Evolutionary conservation across 2,888 invertebrate genomes (phyloP), one percentile per base, ranked within the genome.

Genomic region (Quadroppia sp.): DNA sequence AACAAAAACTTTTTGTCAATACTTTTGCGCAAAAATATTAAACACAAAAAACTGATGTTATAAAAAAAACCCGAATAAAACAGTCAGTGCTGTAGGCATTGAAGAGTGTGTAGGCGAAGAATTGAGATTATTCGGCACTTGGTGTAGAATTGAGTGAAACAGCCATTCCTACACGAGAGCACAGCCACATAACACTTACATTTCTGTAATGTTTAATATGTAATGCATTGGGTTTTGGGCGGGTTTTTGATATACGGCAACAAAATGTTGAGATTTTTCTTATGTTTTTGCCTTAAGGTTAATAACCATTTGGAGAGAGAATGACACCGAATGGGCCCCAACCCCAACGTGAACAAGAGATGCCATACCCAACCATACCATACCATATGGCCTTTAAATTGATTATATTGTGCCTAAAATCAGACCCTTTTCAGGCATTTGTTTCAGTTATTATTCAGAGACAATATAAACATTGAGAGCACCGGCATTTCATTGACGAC

Each of bases 231-330:
- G 45, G 3, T 56, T 28, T 56, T 56, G 56, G 56, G 56, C 56
- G 56, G 56, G 56, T 56, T 56, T 45, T 56, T 56, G 23, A 56
- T 56, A 56, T 56, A 4, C 56, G 17, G 45, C 45, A 56, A 50
- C 25, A 56, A 56, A 56, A 56, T 56, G 56, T 56, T 25, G 28
- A 17, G 28, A 25, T 15, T n/a, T 23, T 23, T 6, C 11, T 9
- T 28, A 28, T 25, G 23, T 23, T 56, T 56, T 15, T 56, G 56
- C 56, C 56, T 56, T 23, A 6, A 23, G 56, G 56, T 56, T 56
- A 56, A 17, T 56, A 25, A 56, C 56, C 56, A 56, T 56, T 56
- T 56, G 23, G 25, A 56, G 56, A 56, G 25, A 56, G 17, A 56
- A 23, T 56, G 56, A 56, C 23, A 28, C 25, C 23, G 13, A 28